These are phyloP conservation scores for Liparis tanakae DNA, from an alignment of 2,797 vertebrate genomes.

Conservation along the genomic window DNA sequence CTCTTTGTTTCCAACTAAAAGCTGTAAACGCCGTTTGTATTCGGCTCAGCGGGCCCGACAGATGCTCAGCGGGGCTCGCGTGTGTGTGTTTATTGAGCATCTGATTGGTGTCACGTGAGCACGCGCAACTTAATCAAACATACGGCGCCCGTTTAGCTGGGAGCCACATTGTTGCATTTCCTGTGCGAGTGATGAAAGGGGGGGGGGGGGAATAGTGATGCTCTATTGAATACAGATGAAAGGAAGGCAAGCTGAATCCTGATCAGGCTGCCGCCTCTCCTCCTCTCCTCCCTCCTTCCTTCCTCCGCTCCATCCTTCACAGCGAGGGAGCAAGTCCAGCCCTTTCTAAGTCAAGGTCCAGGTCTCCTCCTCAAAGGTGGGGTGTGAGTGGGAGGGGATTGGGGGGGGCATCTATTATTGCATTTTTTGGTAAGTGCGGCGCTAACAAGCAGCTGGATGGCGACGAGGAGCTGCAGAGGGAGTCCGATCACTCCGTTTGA, in stretches of 20 bases:
- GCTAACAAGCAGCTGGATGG: slow-evolving; percentile 34
- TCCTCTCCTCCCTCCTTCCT: slow-evolving; percentile 1
- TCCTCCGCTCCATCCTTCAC: slow-evolving; percentile 30
- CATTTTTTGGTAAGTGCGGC: background rate
- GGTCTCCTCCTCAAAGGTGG: slow-evolving; percentile 10
- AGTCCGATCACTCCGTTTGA: slow-evolving; percentile 25
- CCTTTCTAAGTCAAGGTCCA: slow-evolving; percentile 50
- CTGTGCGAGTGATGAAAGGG: slow-evolving; percentile 63
- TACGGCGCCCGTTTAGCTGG: slow-evolving; percentile 14
- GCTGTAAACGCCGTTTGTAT: slow-evolving; percentile 13
- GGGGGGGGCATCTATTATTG: background rate
- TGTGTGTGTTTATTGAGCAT: background rate
- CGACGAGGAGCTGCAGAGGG: background rate
- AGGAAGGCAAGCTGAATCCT: slow-evolving; percentile 57
- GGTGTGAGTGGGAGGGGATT: too few relatives aligned
- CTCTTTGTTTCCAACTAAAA: slow-evolving; percentile 8
- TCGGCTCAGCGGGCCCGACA: slow-evolving; percentile 6
- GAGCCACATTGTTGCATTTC: slow-evolving; percentile 40
- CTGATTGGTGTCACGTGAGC: slow-evolving; percentile 27
- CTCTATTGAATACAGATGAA: slow-evolving; percentile 73
- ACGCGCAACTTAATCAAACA: slow-evolving; percentile 10
- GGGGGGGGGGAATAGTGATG: slow-evolving; percentile 35
- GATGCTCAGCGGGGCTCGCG: slow-evolving; percentile 14
- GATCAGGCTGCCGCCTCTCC: slow-evolving; percentile 51
- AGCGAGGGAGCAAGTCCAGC: slow-evolving; percentile 52